Evolutionary conservation across 2,113 vertebrate species (phyloP), one percentile per base, ranked within the genome.

Genomic region (Sander lucioperca): DNA sequence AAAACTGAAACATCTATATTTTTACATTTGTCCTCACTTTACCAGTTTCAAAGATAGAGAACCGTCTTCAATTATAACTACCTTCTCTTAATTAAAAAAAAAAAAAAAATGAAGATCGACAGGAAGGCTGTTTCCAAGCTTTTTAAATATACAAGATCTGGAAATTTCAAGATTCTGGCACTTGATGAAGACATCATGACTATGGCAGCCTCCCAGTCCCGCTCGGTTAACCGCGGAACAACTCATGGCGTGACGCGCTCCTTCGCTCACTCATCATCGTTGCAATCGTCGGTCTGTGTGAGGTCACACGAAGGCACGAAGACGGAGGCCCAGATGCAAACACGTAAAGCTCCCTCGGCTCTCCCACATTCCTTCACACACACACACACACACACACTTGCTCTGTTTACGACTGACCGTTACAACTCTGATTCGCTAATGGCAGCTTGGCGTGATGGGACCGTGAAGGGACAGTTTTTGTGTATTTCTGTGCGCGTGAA

Each of bases 271-370:
- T 68, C 75, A 23, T 54, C 54, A 1, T 15, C 43, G 43, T 16
- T 13, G 3, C 48, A 10, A 0, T 61, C 53, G 78, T 50, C 75
- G 2, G 27, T 23, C 43, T 43, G 1, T 1, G 66, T 83, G 84
- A 85, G 59, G 82, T 82, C 84, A 86, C 23, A 39, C 54, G 27
- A 50, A 56, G 39, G 13, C 25, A 57, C n/a, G 54, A 10, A 78
- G 57, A 53, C 59, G 0, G 7, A 0, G 8, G 58, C 3, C 25
- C 30, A 16, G 27, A 1, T 23, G 33, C 48, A 15, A 48, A 33
- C 57, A 21, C 50, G 14, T 19, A 27, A 56, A 16, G 25, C 45
- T 16, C 27, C 3, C 23, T 30, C 56, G 9, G n/a, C 27, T 7
- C 36, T 9, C 43, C 10, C 68, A 39, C 59, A 39, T 63, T 61